Evolutionary conservation across 2,888 invertebrate genomes (phyloP).

Genomic region (Lymantria monacha): DNA sequence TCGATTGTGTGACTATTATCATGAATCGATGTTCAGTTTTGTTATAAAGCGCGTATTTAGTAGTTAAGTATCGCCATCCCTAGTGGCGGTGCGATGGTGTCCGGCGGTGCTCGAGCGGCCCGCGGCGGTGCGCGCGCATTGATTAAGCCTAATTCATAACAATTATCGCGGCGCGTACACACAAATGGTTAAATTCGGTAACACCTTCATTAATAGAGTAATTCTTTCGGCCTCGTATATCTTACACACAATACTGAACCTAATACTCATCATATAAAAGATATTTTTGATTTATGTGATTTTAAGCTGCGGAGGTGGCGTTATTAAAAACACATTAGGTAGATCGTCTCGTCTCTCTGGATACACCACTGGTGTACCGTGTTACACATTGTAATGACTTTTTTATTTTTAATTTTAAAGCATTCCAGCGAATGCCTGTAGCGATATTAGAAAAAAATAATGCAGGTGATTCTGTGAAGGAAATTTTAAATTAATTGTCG

Average conservation of each 20-base stretch:
- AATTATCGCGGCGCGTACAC: constrained; percentile 58
- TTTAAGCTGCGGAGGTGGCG: constrained; percentile 16
- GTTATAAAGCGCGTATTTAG: too few relatives aligned
- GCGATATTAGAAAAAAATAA: too few relatives aligned
- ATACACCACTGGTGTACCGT: not conserved
- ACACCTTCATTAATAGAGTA: constrained; percentile 65
- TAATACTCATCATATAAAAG: constrained; percentile 4
- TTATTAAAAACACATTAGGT: constrained; percentile 64
- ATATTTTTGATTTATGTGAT: constrained; percentile 5
- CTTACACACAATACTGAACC: constrained; percentile 7
- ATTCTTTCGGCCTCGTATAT: constrained; percentile 21
- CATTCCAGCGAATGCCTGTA: too few relatives aligned
- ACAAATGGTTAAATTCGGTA: constrained; percentile 57
- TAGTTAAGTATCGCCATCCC: not conserved
- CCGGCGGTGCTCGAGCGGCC: not conserved
- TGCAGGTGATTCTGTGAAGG: too few relatives aligned
- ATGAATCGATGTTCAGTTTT: too few relatives aligned
- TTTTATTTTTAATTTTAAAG: too few relatives aligned
- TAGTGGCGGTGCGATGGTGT: not conserved
- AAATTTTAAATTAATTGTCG: too few relatives aligned
- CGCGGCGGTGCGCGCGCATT: constrained; percentile 26
- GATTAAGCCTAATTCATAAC: constrained; percentile 61
- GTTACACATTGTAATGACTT: not conserved
- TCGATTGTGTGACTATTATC: too few relatives aligned
- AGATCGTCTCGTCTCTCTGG: constrained; percentile 1